These are phyloP conservation scores for Quiscalus mexicanus DNA, from an alignment of 2,113 vertebrate species.

Conservation along the genomic window DNA sequence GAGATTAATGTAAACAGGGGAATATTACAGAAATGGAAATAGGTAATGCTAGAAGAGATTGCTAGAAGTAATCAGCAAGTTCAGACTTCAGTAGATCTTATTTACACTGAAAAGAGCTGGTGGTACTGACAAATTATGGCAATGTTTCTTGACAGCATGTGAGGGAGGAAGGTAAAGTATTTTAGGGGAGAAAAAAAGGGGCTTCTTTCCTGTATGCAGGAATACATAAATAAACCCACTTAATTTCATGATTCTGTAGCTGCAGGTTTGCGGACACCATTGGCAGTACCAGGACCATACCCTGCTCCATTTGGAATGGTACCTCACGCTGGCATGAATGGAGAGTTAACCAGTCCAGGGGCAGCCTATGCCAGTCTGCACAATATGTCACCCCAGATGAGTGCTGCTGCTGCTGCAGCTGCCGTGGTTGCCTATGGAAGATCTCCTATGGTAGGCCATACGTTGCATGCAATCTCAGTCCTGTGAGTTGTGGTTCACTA, in stretches of 20 bases:
- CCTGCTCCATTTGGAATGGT: slow-evolving; percentile 91
- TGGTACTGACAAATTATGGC: not conserved
- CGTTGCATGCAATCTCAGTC: not conserved
- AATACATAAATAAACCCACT: not conserved
- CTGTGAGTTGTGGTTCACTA: not conserved
- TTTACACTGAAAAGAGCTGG: slow-evolving; percentile 9
- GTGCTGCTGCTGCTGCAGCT: slow-evolving; percentile 86
- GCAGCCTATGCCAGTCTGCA: slow-evolving; percentile 91
- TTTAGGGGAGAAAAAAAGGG: not conserved
- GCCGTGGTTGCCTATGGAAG: slow-evolving; percentile 91
- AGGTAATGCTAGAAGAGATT: not conserved
- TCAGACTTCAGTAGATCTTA: not conserved
- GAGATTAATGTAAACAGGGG: slow-evolving; percentile 22
- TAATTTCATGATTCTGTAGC: slow-evolving; percentile 67
- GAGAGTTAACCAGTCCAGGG: slow-evolving; percentile 88
- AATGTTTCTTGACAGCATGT: not conserved
- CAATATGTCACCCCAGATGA: slow-evolving; percentile 98
- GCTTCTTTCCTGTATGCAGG: not conserved
- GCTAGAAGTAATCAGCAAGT: not conserved
- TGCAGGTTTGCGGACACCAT: slow-evolving; percentile 87
- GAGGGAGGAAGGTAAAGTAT: not conserved
- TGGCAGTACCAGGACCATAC: slow-evolving; percentile 91
- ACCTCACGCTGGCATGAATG: slow-evolving; percentile 90
- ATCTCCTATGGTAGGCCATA: slow-evolving; percentile 88
- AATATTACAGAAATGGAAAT: slow-evolving; percentile 35